Base-by-base conservation (phyloP, 2,888 invertebrate species). In the Spilosoma lubricipeda region DNA sequence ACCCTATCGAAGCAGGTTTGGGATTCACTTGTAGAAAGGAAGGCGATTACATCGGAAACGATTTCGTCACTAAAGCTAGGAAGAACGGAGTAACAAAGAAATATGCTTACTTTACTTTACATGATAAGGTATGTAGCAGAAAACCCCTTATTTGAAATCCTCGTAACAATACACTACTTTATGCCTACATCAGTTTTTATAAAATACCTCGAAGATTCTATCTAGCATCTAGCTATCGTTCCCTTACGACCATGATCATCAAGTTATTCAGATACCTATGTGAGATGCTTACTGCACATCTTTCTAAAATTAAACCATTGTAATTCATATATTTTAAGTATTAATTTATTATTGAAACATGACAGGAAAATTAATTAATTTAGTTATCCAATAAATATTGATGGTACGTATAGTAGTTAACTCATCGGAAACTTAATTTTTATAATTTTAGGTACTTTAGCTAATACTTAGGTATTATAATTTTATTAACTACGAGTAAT, bases 1-100 rank as follows among this genome's bases (percentile, higher is more conserved):
- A 98, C 84, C 99, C 99, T 0, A 92, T 99, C 3, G 99, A 99
- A 94, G 98, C 98, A 0, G 98, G 98, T 74, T 94, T 99, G 59
- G 97, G 96, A 18, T 97, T 97, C 87, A 96, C 98, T 0, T 99
- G 99, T 90, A 97, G 98, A 74, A 97, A 97, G 88, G 96, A 96
- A 66, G 98, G 97, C 0, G 96, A 97, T 20, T 99, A 98, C 90
- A 96, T 97, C 70, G 99, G 99, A 18, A 98, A 98, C 85, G 96
- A 96, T 66, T 96, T 96, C 0, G 96, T 99, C 0, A 97, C 97
- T 18, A 96, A 94, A 79, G 96, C 97, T 63, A 96, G 96, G 81
- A 89, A 93, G 33, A 95, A 97, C 76, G 98, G 98, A 23, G 94
- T 97, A 0, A 96, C 96, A 67, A 98, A 97, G 91, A 97, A 97